Conservation (phyloP, 2,113 vertebrate genomes). For the Saccopteryx leptura region DNA sequence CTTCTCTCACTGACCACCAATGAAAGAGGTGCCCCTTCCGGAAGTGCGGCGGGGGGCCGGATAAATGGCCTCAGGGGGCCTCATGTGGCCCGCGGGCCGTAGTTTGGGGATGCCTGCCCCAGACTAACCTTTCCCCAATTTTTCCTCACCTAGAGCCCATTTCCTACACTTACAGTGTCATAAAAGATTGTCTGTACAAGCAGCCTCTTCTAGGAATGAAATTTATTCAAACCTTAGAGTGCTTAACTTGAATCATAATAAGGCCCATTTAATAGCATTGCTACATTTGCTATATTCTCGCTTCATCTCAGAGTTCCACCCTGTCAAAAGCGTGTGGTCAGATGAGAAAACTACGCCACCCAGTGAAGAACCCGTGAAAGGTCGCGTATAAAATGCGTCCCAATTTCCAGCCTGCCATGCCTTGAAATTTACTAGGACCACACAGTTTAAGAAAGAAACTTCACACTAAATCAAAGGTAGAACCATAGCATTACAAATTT, state of each 20-base stretch:
- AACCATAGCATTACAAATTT: conserved; percentile 11
- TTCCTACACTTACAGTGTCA: background rate
- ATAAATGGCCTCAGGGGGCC: too few species aligned
- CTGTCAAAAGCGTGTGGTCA: conserved; percentile 28
- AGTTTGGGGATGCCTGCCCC: too few species aligned
- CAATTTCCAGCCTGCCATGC: conserved; percentile 52
- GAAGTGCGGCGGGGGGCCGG: too few species aligned
- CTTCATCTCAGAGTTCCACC: conserved; percentile 14
- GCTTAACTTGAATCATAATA: background rate
- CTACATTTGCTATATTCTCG: conserved; percentile 9
- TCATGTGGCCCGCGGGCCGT: too few species aligned
- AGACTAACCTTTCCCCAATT: background rate
- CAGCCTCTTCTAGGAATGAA: background rate
- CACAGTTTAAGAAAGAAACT: background rate
- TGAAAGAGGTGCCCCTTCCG: too few species aligned
- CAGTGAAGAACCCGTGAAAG: conserved; percentile 51
- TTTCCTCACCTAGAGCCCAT: background rate
- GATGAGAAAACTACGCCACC: background rate
- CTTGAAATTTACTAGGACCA: conserved; percentile 46
- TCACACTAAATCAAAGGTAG: conserved; percentile 25
- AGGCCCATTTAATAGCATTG: background rate
- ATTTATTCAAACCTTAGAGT: background rate
- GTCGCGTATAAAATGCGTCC: conserved; percentile 47
- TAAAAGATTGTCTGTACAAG: background rate
- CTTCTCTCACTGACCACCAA: too few species aligned